Evolutionary conservation across 2,113 vertebrate genomes (phyloP).

Genomic region (Pseudolaguvia tuberculata): DNA sequence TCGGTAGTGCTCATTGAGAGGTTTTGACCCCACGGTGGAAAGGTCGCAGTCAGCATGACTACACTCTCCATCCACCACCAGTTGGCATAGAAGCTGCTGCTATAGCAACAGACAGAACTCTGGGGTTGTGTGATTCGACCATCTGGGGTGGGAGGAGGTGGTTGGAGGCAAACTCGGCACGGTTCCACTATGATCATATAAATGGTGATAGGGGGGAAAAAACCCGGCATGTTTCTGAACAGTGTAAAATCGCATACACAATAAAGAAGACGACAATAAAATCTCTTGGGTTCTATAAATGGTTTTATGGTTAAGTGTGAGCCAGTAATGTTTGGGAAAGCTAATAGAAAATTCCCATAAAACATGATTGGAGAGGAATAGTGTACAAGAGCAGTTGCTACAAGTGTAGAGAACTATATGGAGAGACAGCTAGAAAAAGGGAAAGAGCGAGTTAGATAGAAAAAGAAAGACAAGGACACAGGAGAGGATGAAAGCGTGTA

Average conservation of each 20-base stretch:
- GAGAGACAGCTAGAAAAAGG: neutral
- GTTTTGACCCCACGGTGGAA: conserved; percentile 26
- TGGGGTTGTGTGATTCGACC: neutral
- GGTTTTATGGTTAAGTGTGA: neutral
- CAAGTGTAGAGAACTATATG: neutral
- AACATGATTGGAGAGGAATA: neutral
- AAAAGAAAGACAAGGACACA: neutral
- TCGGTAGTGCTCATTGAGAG: neutral
- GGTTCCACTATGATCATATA: neutral
- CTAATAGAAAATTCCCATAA: neutral
- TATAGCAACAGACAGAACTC: conserved; percentile 37
- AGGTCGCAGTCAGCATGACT: conserved; percentile 2
- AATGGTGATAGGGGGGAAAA: neutral
- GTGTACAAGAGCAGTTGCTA: neutral
- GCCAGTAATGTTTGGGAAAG: neutral
- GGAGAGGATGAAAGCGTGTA: neutral
- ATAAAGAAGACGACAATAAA: neutral
- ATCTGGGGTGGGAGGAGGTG: too few relatives aligned
- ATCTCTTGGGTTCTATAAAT: neutral
- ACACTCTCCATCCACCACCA: conserved; percentile 17
- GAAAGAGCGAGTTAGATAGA: neutral
- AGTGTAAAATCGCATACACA: neutral
- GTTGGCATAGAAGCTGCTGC: conserved; percentile 36
- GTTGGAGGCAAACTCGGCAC: conserved; percentile 3
- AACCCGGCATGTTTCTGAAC: too few relatives aligned